A percentile compares a stretch with the other conserved stretches of the same genome.
phyloP scores from a whole-genome alignment of 2,113 vertebrate species.

The Candoia aspera region DNA sequence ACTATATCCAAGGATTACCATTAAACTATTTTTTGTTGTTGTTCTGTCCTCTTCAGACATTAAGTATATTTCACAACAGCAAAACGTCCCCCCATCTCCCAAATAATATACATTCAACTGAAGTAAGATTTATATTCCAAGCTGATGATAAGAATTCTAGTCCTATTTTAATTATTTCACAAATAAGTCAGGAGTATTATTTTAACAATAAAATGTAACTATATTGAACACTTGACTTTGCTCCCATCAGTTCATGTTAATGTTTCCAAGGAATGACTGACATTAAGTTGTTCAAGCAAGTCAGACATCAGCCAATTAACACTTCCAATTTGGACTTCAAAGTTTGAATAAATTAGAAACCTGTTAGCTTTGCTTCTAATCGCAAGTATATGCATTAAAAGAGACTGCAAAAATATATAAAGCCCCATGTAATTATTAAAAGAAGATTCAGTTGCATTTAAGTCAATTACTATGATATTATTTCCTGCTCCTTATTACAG shows the following conservation, averaged over 20 bases:
- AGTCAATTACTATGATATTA: conserved; percentile 63
- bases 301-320: conserved; percentile 69
- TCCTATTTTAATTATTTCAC: conserved; percentile 48
- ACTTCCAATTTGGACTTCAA: conserved; percentile 60
- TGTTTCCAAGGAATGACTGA: conserved; percentile 61
- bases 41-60: neutral
- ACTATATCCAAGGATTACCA: neutral
- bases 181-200: conserved; percentile 54
- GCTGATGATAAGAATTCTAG: conserved; percentile 40
- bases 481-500: conserved; percentile 55
- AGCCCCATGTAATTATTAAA: conserved; percentile 47
- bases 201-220: conserved; percentile 58
- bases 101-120: too few relatives aligned
- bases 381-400: conserved; percentile 51
- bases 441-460: conserved; percentile 39
- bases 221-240: conserved; percentile 55
- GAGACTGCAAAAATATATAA: conserved; percentile 59
- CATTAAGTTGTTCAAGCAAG: conserved; percentile 66
- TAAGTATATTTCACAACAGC: neutral
- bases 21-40: neutral
- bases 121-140: conserved; percentile 6
- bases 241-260: conserved; percentile 62
- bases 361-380: conserved; percentile 52
- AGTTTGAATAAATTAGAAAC: conserved; percentile 66
- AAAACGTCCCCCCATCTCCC: neutral